These are phyloP conservation scores for Lysiphlebus fabarum DNA, from an alignment of 1,140 invertebrate genomes.

Conservation along the genomic window DNA sequence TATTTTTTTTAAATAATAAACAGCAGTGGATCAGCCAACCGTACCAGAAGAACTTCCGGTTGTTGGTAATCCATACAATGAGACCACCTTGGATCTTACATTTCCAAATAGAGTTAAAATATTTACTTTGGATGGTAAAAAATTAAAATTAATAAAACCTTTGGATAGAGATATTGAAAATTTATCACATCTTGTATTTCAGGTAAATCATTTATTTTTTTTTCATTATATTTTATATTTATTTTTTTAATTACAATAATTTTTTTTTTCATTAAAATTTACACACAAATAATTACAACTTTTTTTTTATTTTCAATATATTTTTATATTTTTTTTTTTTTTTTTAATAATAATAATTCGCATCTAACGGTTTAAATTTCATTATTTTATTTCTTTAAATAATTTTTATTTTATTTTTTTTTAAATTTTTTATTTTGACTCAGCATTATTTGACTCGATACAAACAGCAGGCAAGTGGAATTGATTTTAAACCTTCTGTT, in stretches of 20 bases:
- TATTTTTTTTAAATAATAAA: no score
- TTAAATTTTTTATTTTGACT: background rate
- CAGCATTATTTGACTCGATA: no score
- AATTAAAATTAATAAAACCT: conserved; percentile 72
- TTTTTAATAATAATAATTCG: no score
- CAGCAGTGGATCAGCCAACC: conserved; percentile 80
- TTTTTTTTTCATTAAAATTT: background rate
- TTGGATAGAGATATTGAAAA: conserved; percentile 83
- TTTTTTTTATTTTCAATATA: background rate
- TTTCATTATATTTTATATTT: conserved; percentile 11
- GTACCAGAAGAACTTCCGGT: conserved; percentile 76
- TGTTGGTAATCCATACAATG: conserved; percentile 73
- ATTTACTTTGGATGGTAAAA: conserved; percentile 80
- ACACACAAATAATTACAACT: no score
- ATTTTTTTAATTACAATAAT: conserved; percentile 4
- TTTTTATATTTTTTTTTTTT: background rate
- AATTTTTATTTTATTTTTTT: background rate
- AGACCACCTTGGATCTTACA: conserved; percentile 73
- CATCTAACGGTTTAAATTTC: conserved; percentile 25
- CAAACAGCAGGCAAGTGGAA: no score
- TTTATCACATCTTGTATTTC: conserved; percentile 82
- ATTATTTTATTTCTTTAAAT: conserved; percentile 22
- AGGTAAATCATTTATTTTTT: conserved; percentile 58
- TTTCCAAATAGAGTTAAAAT: conserved; percentile 73
- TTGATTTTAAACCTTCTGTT: no score